Evolutionary conservation across 1,140 invertebrate genomes (phyloP).

Genomic region (Caligus rogercresseyi): DNA sequence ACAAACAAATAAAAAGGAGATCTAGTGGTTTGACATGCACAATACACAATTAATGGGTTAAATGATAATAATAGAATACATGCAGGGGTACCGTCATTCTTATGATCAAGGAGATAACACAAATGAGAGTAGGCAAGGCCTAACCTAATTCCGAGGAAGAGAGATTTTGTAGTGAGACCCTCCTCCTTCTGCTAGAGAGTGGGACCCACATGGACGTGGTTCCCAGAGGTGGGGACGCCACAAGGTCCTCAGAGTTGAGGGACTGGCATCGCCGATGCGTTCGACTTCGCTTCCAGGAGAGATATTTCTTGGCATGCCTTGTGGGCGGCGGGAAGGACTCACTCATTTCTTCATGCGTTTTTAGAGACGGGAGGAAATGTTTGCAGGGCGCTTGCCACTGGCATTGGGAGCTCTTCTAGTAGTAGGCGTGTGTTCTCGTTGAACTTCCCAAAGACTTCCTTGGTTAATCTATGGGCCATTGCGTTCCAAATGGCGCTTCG

Average conservation of each 20-base stretch:
- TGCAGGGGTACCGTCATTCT: too few species aligned
- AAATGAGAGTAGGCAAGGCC: not conserved
- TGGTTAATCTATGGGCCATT: not conserved
- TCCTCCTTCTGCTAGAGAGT: not conserved
- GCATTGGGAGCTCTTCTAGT: not conserved
- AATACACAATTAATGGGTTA: too few species aligned
- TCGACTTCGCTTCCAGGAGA: not conserved
- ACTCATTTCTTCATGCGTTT: not conserved
- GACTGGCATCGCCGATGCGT: not conserved
- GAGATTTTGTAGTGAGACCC: not conserved
- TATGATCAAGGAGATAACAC: too few species aligned
- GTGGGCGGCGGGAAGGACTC: not conserved
- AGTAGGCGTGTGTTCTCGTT: not conserved
- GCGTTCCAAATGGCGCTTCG: not conserved
- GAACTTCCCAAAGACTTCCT: not conserved
- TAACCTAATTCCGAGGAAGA: constrained; percentile 6
- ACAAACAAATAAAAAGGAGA: too few species aligned
- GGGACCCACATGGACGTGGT: constrained; percentile 7
- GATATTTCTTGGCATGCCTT: not conserved
- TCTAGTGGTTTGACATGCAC: too few species aligned
- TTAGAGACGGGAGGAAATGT: not conserved
- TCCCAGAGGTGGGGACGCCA: not conserved
- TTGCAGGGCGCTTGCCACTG: not conserved
- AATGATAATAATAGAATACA: too few species aligned
- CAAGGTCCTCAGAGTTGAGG: not conserved